These are phyloP conservation scores for Hyaena hyaena DNA, from an alignment of 2,113 vertebrate genomes.

Conservation along the genomic window DNA sequence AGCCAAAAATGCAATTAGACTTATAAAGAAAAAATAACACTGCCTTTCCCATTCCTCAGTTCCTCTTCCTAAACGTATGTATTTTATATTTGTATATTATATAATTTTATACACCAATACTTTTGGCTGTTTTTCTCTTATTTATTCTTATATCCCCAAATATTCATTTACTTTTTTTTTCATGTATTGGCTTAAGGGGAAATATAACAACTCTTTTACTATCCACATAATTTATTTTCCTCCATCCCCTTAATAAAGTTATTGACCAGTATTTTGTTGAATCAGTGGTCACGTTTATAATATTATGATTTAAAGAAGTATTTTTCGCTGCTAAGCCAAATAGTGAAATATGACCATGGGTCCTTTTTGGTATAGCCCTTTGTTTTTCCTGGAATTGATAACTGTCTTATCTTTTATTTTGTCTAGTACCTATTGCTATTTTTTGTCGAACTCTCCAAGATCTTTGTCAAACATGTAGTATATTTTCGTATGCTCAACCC, in stretches of 20 bases:
- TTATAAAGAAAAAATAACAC: not conserved
- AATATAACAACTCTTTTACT: not conserved
- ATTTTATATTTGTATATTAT: not conserved
- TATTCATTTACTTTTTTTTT: not conserved
- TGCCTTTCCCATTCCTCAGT: not conserved
- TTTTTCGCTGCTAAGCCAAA: slow-evolving; percentile 19
- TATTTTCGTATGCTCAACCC: not conserved
- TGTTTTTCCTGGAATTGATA: slow-evolving; percentile 29
- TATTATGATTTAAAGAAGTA: not conserved
- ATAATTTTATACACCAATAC: not conserved
- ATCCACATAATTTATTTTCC: not conserved
- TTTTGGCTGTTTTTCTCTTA: not conserved
- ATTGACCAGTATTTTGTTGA: not conserved
- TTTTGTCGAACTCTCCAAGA: not conserved
- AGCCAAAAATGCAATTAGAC: not conserved
- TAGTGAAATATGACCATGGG: not conserved
- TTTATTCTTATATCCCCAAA: not conserved
- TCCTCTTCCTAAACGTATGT: not conserved
- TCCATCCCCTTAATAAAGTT: slow-evolving; percentile 6
- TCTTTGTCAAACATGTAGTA: not conserved
- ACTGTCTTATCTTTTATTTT: slow-evolving; percentile 16
- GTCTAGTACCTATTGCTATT: not conserved
- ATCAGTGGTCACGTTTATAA: not conserved
- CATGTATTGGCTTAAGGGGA: not conserved
- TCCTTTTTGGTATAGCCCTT: not conserved